Evolutionary conservation across 1,140 invertebrate species (phyloP), one percentile per base, ranked within the genome.

Genomic region (Drosophila chauvacae): DNA sequence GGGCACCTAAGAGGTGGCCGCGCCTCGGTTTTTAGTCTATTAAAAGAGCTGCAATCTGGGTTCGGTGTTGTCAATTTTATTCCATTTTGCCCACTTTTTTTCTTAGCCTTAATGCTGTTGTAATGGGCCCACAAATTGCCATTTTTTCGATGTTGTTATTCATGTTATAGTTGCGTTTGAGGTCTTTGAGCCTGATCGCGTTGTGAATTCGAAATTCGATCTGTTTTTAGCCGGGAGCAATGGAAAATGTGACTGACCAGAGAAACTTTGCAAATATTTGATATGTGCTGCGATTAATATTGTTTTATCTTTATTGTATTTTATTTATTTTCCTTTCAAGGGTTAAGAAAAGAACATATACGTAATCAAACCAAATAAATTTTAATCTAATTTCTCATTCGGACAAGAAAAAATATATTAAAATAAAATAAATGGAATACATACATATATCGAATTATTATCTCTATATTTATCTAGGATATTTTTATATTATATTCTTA

Each of bases 91-190:
- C 51, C 37, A 42, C 57, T 57, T 35, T 65, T 65, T 62, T 57
- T 68, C 71, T 48, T 23, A 42, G 78, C 64, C 71, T 78, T 81
- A 84, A 84, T 86, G 73, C 81, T 81, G 59, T 85, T 85, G 82
- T 86, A 86, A 85, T 86, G 74, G 74, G 74, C 69, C 78, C 75
- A 81, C 82, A 85, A 85, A 85, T 85, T 85, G 78, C 74, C 78
- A 81, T 78, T 85, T 80, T 73, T 47, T n/a, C 45, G 56, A 45
- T 41, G 66, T 18, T 42, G 65, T 37, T 51, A 26, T 56, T 63
- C 61, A 7, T 9, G 30, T 33, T 33, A 9, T 62, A n/a, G 14
- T 66, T 50, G 26, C 62, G 35, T 53, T 57, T 61, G 39, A 48
- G 48, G 57, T 69, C 51, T 66, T 72, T 77, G 70, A 59, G 72